Evolutionary conservation across 2,888 invertebrate species (phyloP).

Genomic region (Diarsia brunnea): DNA sequence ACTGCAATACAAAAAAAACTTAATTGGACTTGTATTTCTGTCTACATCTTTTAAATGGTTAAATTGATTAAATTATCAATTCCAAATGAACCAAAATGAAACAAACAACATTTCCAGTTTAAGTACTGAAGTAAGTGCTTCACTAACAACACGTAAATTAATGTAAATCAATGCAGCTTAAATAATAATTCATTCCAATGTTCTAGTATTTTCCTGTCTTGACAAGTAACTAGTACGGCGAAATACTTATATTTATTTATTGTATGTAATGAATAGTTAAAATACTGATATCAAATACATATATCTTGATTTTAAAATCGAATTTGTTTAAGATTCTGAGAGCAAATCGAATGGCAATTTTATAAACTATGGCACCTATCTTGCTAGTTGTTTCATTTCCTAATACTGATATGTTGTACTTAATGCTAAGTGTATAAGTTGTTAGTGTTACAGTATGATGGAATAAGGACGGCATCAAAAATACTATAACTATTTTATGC

Average conservation of each 20-base stretch:
- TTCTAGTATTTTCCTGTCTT: constrained; percentile 40
- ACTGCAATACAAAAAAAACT: constrained; percentile 5
- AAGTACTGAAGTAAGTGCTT: constrained; percentile 18
- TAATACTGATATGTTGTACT: constrained; percentile 84
- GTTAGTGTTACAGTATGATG: constrained; percentile 47
- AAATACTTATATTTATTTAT: constrained; percentile 20
- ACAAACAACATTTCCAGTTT: constrained; percentile 21
- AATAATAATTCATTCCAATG: constrained; percentile 27
- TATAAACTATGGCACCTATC: constrained; percentile 79
- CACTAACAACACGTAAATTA: neutral
- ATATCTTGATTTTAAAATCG: constrained; percentile 9
- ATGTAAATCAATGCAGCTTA: constrained; percentile 29
- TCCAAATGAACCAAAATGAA: constrained; percentile 29
- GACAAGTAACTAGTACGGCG: constrained; percentile 8
- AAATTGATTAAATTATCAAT: constrained; percentile 23
- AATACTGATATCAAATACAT: constrained; percentile 12
- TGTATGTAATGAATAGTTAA: constrained; percentile 6
- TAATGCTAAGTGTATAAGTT: constrained; percentile 67
- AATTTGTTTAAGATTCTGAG: constrained; percentile 21
- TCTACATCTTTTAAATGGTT: neutral
- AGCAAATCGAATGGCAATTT: constrained; percentile 52
- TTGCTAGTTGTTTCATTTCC: constrained; percentile 69
- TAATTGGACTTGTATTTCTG: constrained; percentile 6
- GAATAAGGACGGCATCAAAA: constrained; percentile 74
- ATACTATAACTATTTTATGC: constrained; percentile 61